Evolutionary conservation across 2,797 vertebrate species (phyloP).

Genomic region (Acestrorhynchus altus): DNA sequence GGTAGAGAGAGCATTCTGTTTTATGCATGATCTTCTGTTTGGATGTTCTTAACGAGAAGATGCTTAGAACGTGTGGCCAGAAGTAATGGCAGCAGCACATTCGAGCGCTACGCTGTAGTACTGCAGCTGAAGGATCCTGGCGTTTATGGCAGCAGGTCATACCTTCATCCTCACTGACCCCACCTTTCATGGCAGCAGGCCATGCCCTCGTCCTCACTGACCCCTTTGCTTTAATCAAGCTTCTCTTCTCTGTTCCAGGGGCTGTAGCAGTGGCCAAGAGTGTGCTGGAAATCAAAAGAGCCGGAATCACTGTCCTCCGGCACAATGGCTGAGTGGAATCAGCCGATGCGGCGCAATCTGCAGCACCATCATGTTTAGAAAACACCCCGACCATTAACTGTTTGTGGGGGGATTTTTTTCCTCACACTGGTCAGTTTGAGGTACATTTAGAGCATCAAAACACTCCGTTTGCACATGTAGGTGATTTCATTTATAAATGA

Average conservation of each 20-base stretch:
- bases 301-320: constrained; percentile 7
- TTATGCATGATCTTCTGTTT: no score
- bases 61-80: no score
- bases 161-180: constrained; percentile 37
- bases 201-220: constrained; percentile 18
- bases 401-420: constrained; percentile 2
- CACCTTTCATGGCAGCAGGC: background rate
- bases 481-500: background rate
- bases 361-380: constrained; percentile 28
- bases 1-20: no score
- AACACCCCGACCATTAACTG: constrained; percentile 21
- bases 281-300: constrained; percentile 48
- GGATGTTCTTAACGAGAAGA: no score
- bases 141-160: background rate
- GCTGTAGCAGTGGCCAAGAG: constrained; percentile 12
- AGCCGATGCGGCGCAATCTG: constrained; percentile 23
- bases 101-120: background rate
- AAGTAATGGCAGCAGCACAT: no score
- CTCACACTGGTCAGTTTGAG: background rate
- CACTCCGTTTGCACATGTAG: no score
- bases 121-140: background rate
- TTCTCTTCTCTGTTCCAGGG: constrained; percentile 9
- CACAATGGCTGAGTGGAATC: constrained; percentile 38
- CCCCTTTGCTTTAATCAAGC: constrained; percentile 17
- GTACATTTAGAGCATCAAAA: no score